Evolutionary conservation across 2,888 invertebrate genomes (phyloP).

Genomic region (Ferrisia virgata): DNA sequence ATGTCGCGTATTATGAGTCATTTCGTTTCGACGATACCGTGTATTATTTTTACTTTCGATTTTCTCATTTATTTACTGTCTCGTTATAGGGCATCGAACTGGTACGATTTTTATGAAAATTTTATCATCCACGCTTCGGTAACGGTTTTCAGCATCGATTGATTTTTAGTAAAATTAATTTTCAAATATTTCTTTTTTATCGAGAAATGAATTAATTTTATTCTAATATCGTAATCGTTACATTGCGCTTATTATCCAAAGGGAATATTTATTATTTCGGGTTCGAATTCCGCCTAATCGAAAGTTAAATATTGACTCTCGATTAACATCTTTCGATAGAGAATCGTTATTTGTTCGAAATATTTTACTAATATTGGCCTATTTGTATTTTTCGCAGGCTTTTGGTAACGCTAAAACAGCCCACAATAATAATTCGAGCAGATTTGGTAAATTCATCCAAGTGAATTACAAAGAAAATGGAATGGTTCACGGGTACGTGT

Average conservation of each 20-base stretch:
- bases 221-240: no score
- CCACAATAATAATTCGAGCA: conserved; percentile 94
- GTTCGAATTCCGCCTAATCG: neutral
- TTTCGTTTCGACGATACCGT: no score
- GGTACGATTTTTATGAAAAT: neutral
- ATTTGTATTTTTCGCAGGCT: conserved; percentile 58
- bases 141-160: neutral
- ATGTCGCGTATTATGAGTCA: no score
- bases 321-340: neutral
- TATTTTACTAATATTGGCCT: neutral
- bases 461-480: conserved; percentile 97
- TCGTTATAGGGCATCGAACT: neutral
- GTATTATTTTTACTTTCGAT: neutral
- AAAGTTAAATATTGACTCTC: neutral
- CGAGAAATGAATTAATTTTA: no score
- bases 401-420: conserved; percentile 99
- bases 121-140: neutral
- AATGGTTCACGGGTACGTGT: conserved; percentile 86
- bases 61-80: neutral
- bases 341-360: neutral
- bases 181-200: conserved; percentile 7
- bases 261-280: neutral
- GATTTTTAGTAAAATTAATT: neutral
- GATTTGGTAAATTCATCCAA: conserved; percentile 97
- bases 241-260: no score